Evolutionary conservation across 2,888 invertebrate genomes (phyloP), one percentile per base, ranked within the genome.

Genomic region (Rotaria macrura): DNA sequence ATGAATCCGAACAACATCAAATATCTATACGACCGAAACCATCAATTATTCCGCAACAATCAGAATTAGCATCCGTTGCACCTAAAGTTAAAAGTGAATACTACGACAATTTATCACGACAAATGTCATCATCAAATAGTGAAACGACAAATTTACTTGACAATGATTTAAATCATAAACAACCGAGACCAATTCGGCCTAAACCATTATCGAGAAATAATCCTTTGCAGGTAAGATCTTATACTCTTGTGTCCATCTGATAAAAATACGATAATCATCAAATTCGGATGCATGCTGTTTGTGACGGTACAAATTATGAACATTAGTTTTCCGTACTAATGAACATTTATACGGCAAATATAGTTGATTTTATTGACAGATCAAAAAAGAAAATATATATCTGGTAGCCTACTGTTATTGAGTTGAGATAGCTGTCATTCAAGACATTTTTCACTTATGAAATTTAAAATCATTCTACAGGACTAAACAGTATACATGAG

Each of bases 21-120:
- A 79, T 65, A 79, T 79, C 79, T 12, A 79, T 79, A n/a, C 79
- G 79, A 79, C 79, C 79, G n/a, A 79, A 43, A n/a, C 79, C 79
- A 43, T 65, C 65, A 1, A 65, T 65, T 38, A 65, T 65, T 34
- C 34, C 65, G 6, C 65, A 65, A 65, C 55, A n/a, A n/a, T 14
- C n/a, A 29, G 65, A 65, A 14, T 17, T 65, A 20, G 38, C 34
- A 34, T 20, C 65, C 20, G 65, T 65, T 34, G 20, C 38, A 65
- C 34, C 65, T 3, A 65, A 34, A 65, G 20, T 65, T 34, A 65
- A 52, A 52, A 52, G 5, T 52, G 52, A 52, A 52, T 23, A 52
- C 23, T 52, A 65, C 38, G 65, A 65, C 17, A 65, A 29, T 65
- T 34, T 20, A 7, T 65, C 65, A 17, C 34, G 65, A 65, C 65